Base-by-base conservation (phyloP, 2,888 invertebrate species). In the Oscheius sp. region DNA sequence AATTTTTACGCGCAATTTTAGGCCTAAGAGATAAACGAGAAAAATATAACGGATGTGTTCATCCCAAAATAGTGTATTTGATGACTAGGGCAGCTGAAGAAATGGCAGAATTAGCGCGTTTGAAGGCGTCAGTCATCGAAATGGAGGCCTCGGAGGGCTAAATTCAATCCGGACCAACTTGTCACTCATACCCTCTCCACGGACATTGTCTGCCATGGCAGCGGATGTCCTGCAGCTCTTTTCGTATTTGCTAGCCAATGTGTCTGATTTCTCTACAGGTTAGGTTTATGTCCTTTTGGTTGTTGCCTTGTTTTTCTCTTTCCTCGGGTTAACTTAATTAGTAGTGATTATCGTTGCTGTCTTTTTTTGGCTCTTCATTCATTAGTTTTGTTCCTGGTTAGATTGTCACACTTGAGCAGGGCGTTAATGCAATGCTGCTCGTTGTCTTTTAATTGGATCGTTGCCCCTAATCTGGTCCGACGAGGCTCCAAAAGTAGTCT, bases 161-260 rank as follows among this genome's bases (percentile, higher is more conserved):
- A 71, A 71, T 61, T 43, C 55, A 63, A 71, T 71, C 63, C 63
- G 71, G 71, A 59, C 61, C 71, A 52, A 63, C 71, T 71, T 71
- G 71, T 71, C 71, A 71, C 71, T 71, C 71, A 71, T 71, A 52
- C 63, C 53, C 53, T 59, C 70, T 63, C 52, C 41, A 61, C 61
- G 61, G 61, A 43, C 61, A 61, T 61, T 61, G 61, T 66, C 66
- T 52, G 66, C 66, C 23, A 84, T 84, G 86, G 85, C 86, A 58
- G 83, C 86, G 61, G 87, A 86, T 78, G 81, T 87, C 61, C 82
- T 87, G 56, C 86, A 85, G 78, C 76, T 87, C 63, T 77, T 87
- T 75, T 85, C 85, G 64, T 87, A 87, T 76, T 77, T 87, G 16
- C 76, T 87, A 46, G 87, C 87, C 53, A 87, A 87, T 76, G 85